Evolutionary conservation across 1,140 invertebrate genomes (phyloP).

Genomic region (Thalassaphorura encarpata): DNA sequence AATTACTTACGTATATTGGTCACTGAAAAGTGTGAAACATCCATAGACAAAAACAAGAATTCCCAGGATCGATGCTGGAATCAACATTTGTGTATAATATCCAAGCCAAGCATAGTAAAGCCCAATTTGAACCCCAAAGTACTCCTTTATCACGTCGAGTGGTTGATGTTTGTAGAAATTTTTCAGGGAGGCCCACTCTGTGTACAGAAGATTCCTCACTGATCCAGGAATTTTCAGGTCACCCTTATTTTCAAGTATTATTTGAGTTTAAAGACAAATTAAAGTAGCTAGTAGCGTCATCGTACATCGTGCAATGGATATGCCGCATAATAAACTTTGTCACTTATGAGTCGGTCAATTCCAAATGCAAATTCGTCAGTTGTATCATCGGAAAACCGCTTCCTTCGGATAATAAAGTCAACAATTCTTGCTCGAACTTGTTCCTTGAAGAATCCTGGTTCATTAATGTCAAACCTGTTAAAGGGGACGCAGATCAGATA

Average conservation of each 20-base stretch:
- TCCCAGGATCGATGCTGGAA: constrained; percentile 47
- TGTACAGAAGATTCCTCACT: constrained; percentile 57
- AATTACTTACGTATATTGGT: constrained; percentile 56
- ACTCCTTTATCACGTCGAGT: constrained; percentile 45
- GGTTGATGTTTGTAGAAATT: constrained; percentile 46
- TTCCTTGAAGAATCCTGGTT: constrained; percentile 72
- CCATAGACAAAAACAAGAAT: constrained; percentile 49
- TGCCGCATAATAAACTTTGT: constrained; percentile 62
- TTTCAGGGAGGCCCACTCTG: constrained; percentile 45
- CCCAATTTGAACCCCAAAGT: constrained; percentile 53
- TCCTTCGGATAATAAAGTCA: constrained; percentile 82
- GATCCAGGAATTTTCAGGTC: constrained; percentile 55
- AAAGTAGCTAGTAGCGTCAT: constrained; percentile 6
- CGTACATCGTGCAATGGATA: constrained; percentile 86
- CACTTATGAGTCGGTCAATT: constrained; percentile 57
- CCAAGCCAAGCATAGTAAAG: constrained; percentile 55
- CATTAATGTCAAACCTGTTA: constrained; percentile 66
- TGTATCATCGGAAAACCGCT: constrained; percentile 57
- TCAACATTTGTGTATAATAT: constrained; percentile 50
- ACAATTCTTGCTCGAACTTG: constrained; percentile 70
- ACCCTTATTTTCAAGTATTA: constrained; percentile 45
- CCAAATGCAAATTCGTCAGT: constrained; percentile 66
- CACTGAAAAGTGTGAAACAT: constrained; percentile 54
- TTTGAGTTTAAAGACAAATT: neutral
- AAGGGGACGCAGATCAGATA: too few species aligned